Evolutionary conservation across 2,113 vertebrate species (phyloP), one percentile per base, ranked within the genome.

Genomic region (Larimichthys polyactis): DNA sequence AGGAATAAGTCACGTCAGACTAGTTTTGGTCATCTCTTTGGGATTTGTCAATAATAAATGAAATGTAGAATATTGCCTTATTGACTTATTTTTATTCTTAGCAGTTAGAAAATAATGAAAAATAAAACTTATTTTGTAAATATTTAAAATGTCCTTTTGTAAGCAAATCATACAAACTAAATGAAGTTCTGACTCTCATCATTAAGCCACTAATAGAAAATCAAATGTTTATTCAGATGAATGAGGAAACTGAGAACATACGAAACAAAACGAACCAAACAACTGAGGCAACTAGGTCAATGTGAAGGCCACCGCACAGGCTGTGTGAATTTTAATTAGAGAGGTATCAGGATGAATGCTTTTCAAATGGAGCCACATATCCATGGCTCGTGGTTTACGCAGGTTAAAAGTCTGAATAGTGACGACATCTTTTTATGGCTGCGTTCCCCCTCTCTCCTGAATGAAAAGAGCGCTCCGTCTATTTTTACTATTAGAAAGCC

Each of bases 401-500:
- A 51, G 46, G 40, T 71, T 81, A 27, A 87, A 66, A 55, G 19
- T n/a, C 55, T 22, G n/a, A 83, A 74, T 62, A 49, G 14, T 59
- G 64, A 78, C 15, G 11, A 69, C 51, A 44, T 75, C 32, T 16
- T 79, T 77, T 79, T 58, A 76, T 83, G 40, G 11, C 36, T 51
- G 49, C 4, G 3, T 81, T 68, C 24, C 68, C 57, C 52, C 43
- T 19, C 57, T 59, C 27, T n/a, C 48, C 29, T 24, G 58, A 59
- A 73, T 84, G 73, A 87, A 90, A 49, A 60, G 67, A 86, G 65
- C 20, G 0, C 81, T 65, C 40, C 57, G 4, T 88, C 88, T 87
- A 72, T 82, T 84, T 88, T 79, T 81, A 69, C 54, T 57, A 57
- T 82, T 83, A 40, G 73, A 87, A 77, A 78, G 70, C 69, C 49